phyloP scores from a whole-genome alignment of 2,888 invertebrate species.

The Lottia gigantea region DNA sequence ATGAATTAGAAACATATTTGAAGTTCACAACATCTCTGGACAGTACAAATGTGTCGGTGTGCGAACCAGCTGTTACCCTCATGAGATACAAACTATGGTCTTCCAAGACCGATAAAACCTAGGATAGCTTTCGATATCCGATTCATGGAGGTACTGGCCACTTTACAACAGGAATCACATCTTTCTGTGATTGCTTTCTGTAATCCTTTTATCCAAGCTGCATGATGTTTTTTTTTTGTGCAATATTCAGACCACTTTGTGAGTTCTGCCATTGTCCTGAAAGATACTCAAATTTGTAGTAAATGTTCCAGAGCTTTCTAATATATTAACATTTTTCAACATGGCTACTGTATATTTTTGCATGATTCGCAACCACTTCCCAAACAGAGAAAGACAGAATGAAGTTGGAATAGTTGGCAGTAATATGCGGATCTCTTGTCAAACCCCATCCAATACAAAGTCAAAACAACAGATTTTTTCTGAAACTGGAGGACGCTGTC shows the following conservation, averaged over 20 bases:
- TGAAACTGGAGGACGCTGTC: no score
- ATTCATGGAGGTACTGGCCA: background rate
- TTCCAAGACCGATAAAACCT: background rate
- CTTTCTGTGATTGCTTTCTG: background rate
- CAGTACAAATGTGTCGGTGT: background rate
- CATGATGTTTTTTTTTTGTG: background rate
- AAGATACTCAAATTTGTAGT: no score
- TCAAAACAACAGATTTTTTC: no score
- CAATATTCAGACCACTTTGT: constrained; percentile 1
- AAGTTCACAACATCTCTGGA: background rate
- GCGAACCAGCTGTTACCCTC: background rate
- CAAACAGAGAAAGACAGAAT: no score
- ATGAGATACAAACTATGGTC: background rate
- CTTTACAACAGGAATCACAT: background rate
- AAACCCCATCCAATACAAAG: no score
- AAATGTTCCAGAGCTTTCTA: no score
- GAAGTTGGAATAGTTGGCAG: no score
- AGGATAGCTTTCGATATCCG: constrained; percentile 4
- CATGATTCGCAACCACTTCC: no score
- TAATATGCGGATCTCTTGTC: no score
- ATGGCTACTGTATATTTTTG: no score
- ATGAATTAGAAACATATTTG: background rate
- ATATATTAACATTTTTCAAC: no score
- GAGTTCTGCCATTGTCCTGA: background rate
- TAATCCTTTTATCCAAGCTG: background rate